These are phyloP conservation scores for Dendropsophus ebraccatus DNA, from an alignment of 2,113 vertebrate genomes.

Conservation along the genomic window DNA sequence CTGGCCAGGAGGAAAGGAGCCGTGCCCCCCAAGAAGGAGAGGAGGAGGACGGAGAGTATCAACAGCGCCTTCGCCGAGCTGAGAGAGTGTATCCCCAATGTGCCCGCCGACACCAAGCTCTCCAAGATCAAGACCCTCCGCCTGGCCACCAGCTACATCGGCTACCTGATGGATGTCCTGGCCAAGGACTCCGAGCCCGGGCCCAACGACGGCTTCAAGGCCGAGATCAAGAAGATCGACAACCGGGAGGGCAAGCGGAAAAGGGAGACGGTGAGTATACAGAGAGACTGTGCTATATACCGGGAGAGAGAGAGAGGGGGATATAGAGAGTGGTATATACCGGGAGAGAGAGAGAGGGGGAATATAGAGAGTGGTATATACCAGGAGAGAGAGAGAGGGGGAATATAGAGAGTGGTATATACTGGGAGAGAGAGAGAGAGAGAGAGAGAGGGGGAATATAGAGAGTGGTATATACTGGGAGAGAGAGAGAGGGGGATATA, in stretches of 20 bases:
- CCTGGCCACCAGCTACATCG: conserved; percentile 88
- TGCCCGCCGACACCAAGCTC: conserved; percentile 87
- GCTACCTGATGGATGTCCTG: conserved; percentile 90
- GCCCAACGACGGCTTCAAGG: conserved; percentile 90
- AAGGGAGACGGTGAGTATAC: conserved; percentile 86
- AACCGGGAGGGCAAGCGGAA: conserved; percentile 87
- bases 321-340: not conserved
- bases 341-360: not conserved
- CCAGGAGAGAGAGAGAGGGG: no score
- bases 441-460: no score
- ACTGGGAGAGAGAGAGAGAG: not conserved
- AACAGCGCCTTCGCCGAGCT: conserved; percentile 89
- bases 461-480: no score
- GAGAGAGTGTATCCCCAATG: conserved; percentile 88
- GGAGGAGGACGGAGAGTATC: conserved; percentile 89
- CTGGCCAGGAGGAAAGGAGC: conserved; percentile 80
- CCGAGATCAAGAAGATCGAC: conserved; percentile 91
- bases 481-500: not conserved
- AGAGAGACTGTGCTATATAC: not conserved
- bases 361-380: not conserved
- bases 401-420: no score
- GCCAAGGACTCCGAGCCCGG: conserved; percentile 86
- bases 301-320: not conserved
- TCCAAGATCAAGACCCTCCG: conserved; percentile 89
- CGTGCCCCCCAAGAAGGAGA: conserved; percentile 88